Conservation (phyloP, 2,797 vertebrate species). For the Psittacula echo region DNA sequence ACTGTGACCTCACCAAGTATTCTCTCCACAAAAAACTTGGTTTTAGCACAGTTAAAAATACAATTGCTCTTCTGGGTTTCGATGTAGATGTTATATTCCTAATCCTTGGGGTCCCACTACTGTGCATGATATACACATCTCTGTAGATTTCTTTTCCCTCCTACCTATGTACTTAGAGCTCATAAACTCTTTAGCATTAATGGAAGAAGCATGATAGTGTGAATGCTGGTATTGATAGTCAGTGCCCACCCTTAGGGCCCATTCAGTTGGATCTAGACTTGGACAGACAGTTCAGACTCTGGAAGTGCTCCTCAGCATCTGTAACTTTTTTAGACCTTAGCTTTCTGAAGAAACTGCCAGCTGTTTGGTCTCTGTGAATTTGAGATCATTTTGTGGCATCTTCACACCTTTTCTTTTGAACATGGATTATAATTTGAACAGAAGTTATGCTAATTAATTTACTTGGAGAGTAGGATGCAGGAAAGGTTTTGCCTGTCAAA, state of each 20-base stretch:
- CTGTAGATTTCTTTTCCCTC: not conserved
- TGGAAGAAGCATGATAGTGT: not conserved
- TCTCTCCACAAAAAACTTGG: not conserved
- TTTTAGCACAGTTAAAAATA: constrained; percentile 30
- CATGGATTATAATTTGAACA: not conserved
- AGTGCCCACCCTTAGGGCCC: not conserved
- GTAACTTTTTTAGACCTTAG: not conserved
- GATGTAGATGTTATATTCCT: not conserved
- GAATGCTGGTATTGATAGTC: not conserved
- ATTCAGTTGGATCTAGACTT: not conserved
- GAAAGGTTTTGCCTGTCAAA: not conserved
- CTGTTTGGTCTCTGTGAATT: not conserved
- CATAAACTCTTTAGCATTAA: not conserved
- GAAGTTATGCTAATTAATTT: not conserved
- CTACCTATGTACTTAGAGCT: not conserved
- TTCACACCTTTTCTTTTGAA: not conserved
- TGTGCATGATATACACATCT: not conserved
- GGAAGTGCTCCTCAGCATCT: not conserved
- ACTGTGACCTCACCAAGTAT: constrained; percentile 24
- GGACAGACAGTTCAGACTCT: not conserved
- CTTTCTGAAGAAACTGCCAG: not conserved
- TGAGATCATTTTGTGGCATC: not conserved
- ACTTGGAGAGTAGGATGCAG: not conserved
- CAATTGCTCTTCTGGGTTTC: constrained; percentile 12
- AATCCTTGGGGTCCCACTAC: not conserved